Percentiles rank a stretch among this genome's conserved stretches.
Evolutionary conservation across 2,888 invertebrate species (phyloP).

Genomic region (Chymomyza procnemis): DNA sequence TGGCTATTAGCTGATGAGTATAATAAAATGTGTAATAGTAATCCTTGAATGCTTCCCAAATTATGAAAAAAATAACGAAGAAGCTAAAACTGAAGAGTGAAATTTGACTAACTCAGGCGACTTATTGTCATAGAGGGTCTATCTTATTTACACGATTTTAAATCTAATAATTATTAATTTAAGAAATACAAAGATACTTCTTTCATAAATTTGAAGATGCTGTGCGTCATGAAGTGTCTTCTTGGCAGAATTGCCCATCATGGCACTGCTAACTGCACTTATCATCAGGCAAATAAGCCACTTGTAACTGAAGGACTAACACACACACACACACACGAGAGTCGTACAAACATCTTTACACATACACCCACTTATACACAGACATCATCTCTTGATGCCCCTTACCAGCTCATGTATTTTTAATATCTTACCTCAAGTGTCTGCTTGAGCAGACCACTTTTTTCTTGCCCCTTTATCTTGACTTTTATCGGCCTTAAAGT

Average conservation of each 20-base stretch:
- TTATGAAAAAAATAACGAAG: no score
- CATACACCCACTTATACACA: background rate
- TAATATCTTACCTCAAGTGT: constrained; percentile 71
- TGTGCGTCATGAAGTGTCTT: background rate
- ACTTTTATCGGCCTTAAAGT: constrained; percentile 70
- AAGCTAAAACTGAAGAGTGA: no score
- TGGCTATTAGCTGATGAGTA: no score
- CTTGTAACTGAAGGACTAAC: constrained; percentile 65
- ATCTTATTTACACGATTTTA: no score
- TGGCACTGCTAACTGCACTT: constrained; percentile 69
- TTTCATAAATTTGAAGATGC: background rate
- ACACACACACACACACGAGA: constrained; percentile 16
- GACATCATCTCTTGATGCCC: background rate
- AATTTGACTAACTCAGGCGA: no score
- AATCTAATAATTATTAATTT: constrained; percentile 73
- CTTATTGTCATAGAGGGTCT: no score
- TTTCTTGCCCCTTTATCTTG: constrained; percentile 51
- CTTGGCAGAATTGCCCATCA: constrained; percentile 48
- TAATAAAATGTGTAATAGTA: no score
- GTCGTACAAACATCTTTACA: background rate
- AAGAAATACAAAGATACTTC: no score
- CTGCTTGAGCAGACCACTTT: constrained; percentile 40
- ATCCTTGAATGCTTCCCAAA: no score
- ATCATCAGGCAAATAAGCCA: constrained; percentile 73
- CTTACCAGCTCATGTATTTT: constrained; percentile 65